Conservation (phyloP, 2,888 invertebrate species). For the Pinctada fucata region DNA sequence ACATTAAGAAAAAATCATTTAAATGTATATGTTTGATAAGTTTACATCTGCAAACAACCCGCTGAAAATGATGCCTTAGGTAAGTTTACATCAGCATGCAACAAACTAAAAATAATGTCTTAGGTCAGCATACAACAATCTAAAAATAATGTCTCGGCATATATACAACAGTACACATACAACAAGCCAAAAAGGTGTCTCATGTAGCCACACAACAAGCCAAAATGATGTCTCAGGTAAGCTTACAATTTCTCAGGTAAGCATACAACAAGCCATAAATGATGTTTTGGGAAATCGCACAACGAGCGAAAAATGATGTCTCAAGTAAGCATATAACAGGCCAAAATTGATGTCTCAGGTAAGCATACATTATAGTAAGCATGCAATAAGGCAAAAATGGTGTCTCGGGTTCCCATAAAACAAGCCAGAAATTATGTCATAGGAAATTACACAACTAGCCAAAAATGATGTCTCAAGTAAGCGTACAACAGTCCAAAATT, state of each 20-base stretch:
- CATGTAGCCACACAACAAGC: conserved; percentile 79
- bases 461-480: conserved; percentile 82
- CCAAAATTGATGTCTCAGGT: no score
- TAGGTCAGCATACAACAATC: background rate
- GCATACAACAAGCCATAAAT: conserved; percentile 81
- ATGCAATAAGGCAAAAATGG: no score
- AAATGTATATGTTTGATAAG: no score
- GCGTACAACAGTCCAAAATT: conserved; percentile 55
- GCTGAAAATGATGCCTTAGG: no score
- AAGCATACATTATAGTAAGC: no score
- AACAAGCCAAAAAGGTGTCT: no score
- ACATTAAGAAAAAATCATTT: background rate
- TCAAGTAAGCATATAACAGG: conserved; percentile 72
- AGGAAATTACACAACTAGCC: conserved; percentile 80
- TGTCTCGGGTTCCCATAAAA: no score
- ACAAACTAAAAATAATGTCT: no score
- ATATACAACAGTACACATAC: conserved; percentile 73
- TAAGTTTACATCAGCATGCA: conserved; percentile 12
- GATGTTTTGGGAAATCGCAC: conserved; percentile 60
- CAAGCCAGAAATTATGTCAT: no score
- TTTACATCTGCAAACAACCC: conserved; percentile 14
- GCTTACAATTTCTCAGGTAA: conserved; percentile 61
- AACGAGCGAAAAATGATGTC: conserved; percentile 81
- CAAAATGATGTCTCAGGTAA: conserved; percentile 82
- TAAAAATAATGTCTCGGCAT: no score